These are phyloP conservation scores for Takifugu bimaculatus DNA, from an alignment of 2,113 vertebrate species.

Conservation along the genomic window DNA sequence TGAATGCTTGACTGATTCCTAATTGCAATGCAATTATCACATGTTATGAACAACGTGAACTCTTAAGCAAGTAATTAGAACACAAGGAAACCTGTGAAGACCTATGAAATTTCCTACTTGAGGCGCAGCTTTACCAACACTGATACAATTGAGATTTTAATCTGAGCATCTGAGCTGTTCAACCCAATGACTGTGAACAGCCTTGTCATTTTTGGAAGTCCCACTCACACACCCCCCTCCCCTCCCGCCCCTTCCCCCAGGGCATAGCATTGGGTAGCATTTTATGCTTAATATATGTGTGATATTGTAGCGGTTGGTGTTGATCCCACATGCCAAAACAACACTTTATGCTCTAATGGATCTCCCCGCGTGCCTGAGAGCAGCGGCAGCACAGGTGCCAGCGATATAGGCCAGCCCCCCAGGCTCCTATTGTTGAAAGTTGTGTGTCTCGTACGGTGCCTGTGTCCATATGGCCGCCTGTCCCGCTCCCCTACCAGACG, in stretches of 20 bases:
- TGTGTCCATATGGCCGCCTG: slow-evolving; percentile 87
- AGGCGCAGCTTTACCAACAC: slow-evolving; percentile 58
- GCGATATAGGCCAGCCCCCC: slow-evolving; percentile 87
- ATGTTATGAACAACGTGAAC: slow-evolving; percentile 77
- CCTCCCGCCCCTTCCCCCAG: too few relatives aligned
- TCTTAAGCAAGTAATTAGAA: slow-evolving; percentile 78
- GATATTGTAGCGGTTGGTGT: slow-evolving; percentile 16
- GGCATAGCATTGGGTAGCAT: too few relatives aligned
- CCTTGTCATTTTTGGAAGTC: slow-evolving; percentile 9
- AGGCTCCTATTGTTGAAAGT: slow-evolving; percentile 86
- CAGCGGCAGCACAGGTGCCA: slow-evolving; percentile 82
- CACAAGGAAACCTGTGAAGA: slow-evolving; percentile 75
- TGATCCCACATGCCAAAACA: slow-evolving; percentile 41
- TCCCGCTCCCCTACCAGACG: slow-evolving; percentile 78
- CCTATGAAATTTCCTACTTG: slow-evolving; percentile 63
- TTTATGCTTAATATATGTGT: slow-evolving; percentile 19
- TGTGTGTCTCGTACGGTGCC: slow-evolving; percentile 87
- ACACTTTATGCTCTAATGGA: slow-evolving; percentile 48
- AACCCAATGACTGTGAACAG: slow-evolving; percentile 52
- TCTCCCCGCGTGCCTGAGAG: slow-evolving; percentile 45
- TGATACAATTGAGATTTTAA: slow-evolving; percentile 66
- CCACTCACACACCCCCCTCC: too few relatives aligned
- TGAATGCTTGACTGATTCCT: slow-evolving; percentile 68
- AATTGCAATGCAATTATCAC: slow-evolving; percentile 76
- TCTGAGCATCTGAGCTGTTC: slow-evolving; percentile 55